Percentiles rank a stretch among this genome's conserved stretches.
These are phyloP conservation scores for Pimpla rufipes DNA, from an alignment of 2,888 invertebrate species.

Conservation along the genomic window DNA sequence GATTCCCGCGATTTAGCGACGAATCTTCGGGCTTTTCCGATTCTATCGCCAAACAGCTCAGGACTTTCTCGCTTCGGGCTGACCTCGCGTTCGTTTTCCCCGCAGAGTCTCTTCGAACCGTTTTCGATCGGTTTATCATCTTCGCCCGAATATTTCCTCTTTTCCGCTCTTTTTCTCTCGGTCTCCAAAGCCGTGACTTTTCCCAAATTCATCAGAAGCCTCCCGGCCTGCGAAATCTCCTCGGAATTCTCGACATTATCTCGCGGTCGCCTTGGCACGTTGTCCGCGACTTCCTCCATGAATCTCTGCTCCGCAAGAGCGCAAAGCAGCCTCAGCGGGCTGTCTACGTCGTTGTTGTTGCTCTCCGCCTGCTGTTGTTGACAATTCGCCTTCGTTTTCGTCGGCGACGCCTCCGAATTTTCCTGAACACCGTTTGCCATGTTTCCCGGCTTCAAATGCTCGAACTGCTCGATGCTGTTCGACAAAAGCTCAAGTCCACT, in stretches of 20 bases:
- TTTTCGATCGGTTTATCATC: slow-evolving; percentile 56
- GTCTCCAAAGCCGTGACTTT: slow-evolving; percentile 67
- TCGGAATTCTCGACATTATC: slow-evolving; percentile 76
- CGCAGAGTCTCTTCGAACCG: slow-evolving; percentile 50
- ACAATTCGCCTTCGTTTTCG: slow-evolving; percentile 77
- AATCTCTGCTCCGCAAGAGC: slow-evolving; percentile 94
- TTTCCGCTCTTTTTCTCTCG: slow-evolving; percentile 67
- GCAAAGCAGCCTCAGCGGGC: slow-evolving; percentile 90
- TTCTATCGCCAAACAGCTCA: slow-evolving; percentile 61
- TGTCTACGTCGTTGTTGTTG: slow-evolving; percentile 84
- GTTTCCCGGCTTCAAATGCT: slow-evolving; percentile 85
- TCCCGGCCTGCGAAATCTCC: slow-evolving; percentile 78
- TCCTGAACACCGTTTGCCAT: slow-evolving; percentile 83
- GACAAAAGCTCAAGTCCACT: slow-evolving; percentile 94
- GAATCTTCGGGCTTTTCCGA: slow-evolving; percentile 53
- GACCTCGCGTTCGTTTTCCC: neutral
- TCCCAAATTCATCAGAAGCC: slow-evolving; percentile 76
- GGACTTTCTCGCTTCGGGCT: slow-evolving; percentile 35
- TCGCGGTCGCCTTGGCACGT: slow-evolving; percentile 76
- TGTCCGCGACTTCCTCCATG: slow-evolving; percentile 90
- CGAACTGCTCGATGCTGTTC: slow-evolving; percentile 94
- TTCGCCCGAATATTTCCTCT: slow-evolving; percentile 73
- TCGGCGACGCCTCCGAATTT: slow-evolving; percentile 85
- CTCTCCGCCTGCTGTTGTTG: slow-evolving; percentile 83
- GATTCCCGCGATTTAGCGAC: slow-evolving; percentile 61